phyloP scores from a whole-genome alignment of 2,888 invertebrate species.

The Chironomus riparius region DNA sequence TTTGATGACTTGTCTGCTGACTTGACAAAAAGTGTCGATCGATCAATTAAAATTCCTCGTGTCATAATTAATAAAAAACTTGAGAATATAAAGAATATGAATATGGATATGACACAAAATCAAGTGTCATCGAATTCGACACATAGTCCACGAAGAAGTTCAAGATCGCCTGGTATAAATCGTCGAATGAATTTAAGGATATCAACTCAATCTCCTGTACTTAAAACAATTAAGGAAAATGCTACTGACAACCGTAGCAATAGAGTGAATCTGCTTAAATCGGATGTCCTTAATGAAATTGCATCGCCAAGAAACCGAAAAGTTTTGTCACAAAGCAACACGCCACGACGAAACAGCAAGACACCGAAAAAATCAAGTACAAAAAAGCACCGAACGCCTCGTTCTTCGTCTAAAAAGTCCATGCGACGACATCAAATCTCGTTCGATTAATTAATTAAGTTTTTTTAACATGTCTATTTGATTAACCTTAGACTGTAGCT shows the following conservation, averaged over 20 bases:
- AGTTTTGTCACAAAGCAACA: background rate
- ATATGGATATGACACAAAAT: background rate
- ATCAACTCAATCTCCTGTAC: slow-evolving; percentile 13
- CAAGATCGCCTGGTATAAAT: background rate
- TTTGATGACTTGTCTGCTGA: slow-evolving; percentile 49
- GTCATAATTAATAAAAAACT: slow-evolving; percentile 15
- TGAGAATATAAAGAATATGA: slow-evolving; percentile 12
- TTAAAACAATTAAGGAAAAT: slow-evolving; percentile 28
- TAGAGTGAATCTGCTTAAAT: slow-evolving; percentile 1
- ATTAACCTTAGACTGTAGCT: no score
- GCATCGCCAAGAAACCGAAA: slow-evolving; percentile 8
- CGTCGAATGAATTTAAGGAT: slow-evolving; percentile 8
- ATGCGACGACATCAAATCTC: background rate
- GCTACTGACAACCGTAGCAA: background rate
- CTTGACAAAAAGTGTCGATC: slow-evolving; percentile 13
- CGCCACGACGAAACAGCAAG: background rate
- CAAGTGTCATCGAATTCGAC: background rate
- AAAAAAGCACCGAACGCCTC: background rate
- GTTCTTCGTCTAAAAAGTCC: background rate
- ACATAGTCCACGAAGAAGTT: background rate
- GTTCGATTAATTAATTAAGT: background rate
- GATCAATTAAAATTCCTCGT: slow-evolving; percentile 8
- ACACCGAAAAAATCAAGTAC: background rate
- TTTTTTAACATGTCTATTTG: no score
- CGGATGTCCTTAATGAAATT: slow-evolving; percentile 9